These are phyloP conservation scores for Stratiomys singularior DNA, from an alignment of 2,888 invertebrate species.

Conservation along the genomic window DNA sequence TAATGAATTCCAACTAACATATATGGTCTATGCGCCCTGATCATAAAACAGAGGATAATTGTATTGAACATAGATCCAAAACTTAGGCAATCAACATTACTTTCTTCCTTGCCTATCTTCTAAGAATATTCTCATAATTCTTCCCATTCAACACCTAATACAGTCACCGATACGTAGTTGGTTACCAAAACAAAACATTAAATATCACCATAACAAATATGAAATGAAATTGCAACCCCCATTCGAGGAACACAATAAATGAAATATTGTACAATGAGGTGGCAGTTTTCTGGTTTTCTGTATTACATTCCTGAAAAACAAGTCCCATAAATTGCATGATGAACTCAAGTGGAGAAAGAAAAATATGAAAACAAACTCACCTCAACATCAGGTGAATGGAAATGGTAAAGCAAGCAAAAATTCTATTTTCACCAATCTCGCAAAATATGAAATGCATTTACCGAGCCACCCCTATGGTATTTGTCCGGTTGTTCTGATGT, in stretches of 20 bases:
- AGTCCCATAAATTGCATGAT: slow-evolving; percentile 51
- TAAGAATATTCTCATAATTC: too few species aligned
- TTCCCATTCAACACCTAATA: too few species aligned
- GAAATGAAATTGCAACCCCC: slow-evolving; percentile 39
- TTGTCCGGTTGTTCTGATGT: neutral
- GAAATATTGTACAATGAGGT: slow-evolving; percentile 50
- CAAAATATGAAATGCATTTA: slow-evolving; percentile 28
- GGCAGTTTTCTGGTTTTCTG: slow-evolving; percentile 47
- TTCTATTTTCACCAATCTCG: neutral
- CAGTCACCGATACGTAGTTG: too few species aligned
- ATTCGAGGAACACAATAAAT: slow-evolving; percentile 43
- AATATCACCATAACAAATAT: slow-evolving; percentile 27
- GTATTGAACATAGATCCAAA: too few species aligned
- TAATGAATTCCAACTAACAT: too few species aligned
- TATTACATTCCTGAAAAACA: slow-evolving; percentile 51
- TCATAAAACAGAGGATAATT: too few species aligned
- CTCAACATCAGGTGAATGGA: neutral
- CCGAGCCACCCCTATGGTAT: neutral
- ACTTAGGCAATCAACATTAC: too few species aligned
- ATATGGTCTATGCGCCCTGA: too few species aligned
- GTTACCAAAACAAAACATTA: neutral
- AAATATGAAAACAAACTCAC: neutral
- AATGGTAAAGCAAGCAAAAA: neutral
- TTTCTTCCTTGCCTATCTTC: too few species aligned
- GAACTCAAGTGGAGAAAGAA: slow-evolving; percentile 44